Evolutionary conservation across 2,888 invertebrate species (phyloP).

Genomic region (Lissocephala sabroskyi): DNA sequence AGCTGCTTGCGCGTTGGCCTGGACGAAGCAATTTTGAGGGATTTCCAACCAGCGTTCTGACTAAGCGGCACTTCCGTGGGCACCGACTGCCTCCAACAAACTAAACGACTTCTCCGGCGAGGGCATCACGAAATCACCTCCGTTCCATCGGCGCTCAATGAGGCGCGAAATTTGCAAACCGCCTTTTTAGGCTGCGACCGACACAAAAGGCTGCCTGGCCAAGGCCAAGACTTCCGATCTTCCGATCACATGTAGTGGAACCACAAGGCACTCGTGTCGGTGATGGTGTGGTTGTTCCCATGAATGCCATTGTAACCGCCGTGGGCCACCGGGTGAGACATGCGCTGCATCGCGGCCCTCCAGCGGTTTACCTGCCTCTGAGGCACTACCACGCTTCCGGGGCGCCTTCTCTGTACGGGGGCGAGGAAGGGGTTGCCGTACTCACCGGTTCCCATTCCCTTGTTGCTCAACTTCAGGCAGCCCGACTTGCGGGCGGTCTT

Average conservation of each 20-base stretch:
- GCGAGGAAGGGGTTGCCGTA: too few species aligned
- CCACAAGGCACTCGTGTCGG: constrained; percentile 49
- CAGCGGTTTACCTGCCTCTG: not conserved
- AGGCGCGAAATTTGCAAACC: constrained; percentile 55
- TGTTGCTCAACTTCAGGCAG: constrained; percentile 83
- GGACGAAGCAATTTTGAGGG: constrained; percentile 69
- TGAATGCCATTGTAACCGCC: not conserved
- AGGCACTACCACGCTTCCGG: not conserved
- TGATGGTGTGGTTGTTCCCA: constrained; percentile 8
- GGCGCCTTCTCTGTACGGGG: not conserved
- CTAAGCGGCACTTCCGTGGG: constrained; percentile 20
- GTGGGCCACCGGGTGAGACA: too few species aligned
- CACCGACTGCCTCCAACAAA: constrained; percentile 25
- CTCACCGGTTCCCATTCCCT: constrained; percentile 82
- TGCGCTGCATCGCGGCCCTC: too few species aligned
- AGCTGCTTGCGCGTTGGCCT: constrained; percentile 53
- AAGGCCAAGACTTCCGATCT: constrained; percentile 39
- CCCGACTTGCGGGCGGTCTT: constrained; percentile 88
- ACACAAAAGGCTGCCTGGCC: constrained; percentile 26
- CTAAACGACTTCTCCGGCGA: constrained; percentile 24
- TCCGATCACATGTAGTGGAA: constrained; percentile 40
- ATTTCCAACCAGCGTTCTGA: too few species aligned
- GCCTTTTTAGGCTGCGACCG: constrained; percentile 31
- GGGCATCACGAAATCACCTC: constrained; percentile 14
- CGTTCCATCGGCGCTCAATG: constrained; percentile 30